Percentiles rank a stretch among this genome's conserved stretches.
Conservation (phyloP, 2,888 invertebrate genomes). For the Rhodophaea formosa region DNA sequence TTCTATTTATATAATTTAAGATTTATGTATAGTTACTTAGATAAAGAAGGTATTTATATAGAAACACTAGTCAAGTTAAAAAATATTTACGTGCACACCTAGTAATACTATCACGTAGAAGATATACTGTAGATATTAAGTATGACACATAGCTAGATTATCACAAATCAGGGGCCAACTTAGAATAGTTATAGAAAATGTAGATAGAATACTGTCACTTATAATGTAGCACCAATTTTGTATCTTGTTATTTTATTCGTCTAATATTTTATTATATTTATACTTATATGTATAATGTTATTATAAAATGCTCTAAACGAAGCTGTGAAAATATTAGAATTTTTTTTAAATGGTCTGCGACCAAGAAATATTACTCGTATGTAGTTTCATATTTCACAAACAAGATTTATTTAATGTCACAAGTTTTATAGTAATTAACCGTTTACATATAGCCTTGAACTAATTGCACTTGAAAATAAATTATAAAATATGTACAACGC, state of each 20-base stretch:
- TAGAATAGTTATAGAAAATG: slow-evolving; percentile 50
- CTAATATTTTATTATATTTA: neutral
- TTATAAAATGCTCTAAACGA: slow-evolving; percentile 29
- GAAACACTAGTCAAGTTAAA: too few species aligned
- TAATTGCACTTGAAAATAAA: too few species aligned
- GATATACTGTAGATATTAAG: slow-evolving; percentile 2
- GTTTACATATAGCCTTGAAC: too few species aligned
- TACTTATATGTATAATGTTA: slow-evolving; percentile 14
- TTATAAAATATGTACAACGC: neutral
- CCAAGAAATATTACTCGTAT: neutral
- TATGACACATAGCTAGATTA: slow-evolving; percentile 51
- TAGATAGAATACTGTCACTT: slow-evolving; percentile 35
- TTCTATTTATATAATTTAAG: too few species aligned
- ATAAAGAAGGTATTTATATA: too few species aligned
- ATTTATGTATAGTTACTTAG: too few species aligned
- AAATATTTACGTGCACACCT: neutral
- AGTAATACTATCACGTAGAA: neutral
- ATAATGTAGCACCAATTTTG: slow-evolving; percentile 28
- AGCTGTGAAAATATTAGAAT: slow-evolving; percentile 30
- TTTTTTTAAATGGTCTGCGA: neutral
- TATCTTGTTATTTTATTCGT: slow-evolving; percentile 19
- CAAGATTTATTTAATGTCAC: neutral
- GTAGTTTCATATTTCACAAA: neutral
- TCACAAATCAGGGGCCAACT: slow-evolving; percentile 69
- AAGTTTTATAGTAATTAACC: too few species aligned